Base-by-base conservation (phyloP, 2,797 vertebrate genomes). In the Gymnocypris eckloni region DNA sequence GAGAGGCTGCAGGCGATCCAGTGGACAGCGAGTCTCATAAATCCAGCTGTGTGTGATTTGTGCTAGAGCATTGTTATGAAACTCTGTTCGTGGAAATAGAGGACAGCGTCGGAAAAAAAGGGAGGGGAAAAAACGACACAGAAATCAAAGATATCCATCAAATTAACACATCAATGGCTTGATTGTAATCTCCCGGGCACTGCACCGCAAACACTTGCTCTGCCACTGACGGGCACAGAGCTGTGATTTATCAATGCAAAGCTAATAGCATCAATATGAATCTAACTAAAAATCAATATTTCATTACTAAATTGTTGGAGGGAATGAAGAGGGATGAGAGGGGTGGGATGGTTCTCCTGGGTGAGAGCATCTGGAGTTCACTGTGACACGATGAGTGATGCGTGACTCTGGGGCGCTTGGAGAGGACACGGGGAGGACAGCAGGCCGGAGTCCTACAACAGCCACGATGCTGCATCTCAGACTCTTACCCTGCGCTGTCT, bases 281-380 rank as follows among this genome's bases (percentile, higher is more conserved):
- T 99, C 98, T 98, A 99, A 99, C 98, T 98, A 98, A 99, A 99
- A 99, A 99, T 99, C 98, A 98, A 99, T 99, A 99, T 98, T 99
- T 99, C 98, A 99, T 99, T 99, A 99, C 98, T 97, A 99, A 99
- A 99, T 99, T 99, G 98, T 99, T 98, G 97, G 97, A 95, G 96
- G 97, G 96, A 98, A 99, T 98, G 98, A 99, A 98, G 98, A 99
- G 96, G 96, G 97, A 99, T 98, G 97, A 96, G 96, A 90, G 90
- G 94, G 93, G 95, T 95, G 94, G 92, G 95, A 95, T 96, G 95
- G 92, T 96, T 96, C 93, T 97, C 96, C 93, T 94, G 96, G 96
- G 96, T 94, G 95, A 97, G 97, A 98, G 97, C 98, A 98, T 97
- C 96, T 97, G 97, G 97, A 98, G 98, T 99, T 98, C 96, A 99